Percentiles rank a stretch among this genome's conserved stretches.
These are phyloP conservation scores for Champsocephalus gunnari DNA, from an alignment of 2,797 vertebrate species.

Conservation along the genomic window DNA sequence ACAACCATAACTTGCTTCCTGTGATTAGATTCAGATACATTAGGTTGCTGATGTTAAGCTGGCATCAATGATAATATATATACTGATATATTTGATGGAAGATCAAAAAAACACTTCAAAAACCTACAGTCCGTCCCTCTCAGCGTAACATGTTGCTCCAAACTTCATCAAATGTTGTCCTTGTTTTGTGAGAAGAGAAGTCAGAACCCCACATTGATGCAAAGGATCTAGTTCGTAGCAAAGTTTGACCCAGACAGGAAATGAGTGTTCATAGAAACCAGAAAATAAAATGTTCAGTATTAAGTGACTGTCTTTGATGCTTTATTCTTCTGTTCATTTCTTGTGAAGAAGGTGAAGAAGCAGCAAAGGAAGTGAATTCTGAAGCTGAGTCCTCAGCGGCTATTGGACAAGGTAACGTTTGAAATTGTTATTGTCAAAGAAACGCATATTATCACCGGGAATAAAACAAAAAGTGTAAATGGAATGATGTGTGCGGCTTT, in stretches of 20 bases:
- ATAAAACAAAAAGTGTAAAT: background rate
- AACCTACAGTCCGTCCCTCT: no score
- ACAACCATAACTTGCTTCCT: background rate
- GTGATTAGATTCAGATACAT: background rate
- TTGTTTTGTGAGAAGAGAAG: background rate
- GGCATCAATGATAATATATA: no score
- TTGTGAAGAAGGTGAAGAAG: constrained; percentile 21
- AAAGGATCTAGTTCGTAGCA: background rate
- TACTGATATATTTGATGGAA: no score
- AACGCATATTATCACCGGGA: background rate
- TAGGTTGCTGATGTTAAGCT: background rate
- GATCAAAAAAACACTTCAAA: background rate
- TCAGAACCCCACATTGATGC: background rate
- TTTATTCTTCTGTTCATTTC: background rate
- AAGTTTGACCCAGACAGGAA: background rate
- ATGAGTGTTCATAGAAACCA: background rate
- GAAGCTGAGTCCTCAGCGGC: background rate
- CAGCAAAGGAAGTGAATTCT: background rate
- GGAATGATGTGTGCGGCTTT: background rate
- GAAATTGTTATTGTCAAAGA: background rate
- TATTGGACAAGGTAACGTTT: constrained; percentile 29
- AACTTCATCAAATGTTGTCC: background rate
- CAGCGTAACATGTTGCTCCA: background rate
- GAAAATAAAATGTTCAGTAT: background rate
- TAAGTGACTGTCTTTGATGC: background rate